Evolutionary conservation across 2,113 vertebrate genomes (phyloP).

Genomic region (Parus major): DNA sequence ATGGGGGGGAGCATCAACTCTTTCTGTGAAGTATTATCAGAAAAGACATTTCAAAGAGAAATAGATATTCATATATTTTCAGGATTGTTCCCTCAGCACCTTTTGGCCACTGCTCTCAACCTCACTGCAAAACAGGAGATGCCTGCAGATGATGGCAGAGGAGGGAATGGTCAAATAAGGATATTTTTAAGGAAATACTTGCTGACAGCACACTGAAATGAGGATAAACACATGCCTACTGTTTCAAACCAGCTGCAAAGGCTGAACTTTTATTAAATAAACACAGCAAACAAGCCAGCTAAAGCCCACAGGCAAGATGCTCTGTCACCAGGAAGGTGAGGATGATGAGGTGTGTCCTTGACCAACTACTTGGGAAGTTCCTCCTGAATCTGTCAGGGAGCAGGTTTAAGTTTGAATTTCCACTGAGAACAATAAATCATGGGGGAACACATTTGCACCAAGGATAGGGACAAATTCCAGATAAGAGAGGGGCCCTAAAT

Average conservation of each 20-base stretch:
- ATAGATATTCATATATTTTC: rapidly evolving
- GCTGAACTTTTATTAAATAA: conserved; percentile 21
- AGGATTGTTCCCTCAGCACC: not conserved
- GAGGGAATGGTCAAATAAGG: not conserved
- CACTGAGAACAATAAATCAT: not conserved
- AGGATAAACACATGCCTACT: conserved; percentile 47
- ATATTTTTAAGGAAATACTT: not conserved
- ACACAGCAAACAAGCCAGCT: not conserved
- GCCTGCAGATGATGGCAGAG: not conserved
- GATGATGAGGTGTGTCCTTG: conserved; percentile 35
- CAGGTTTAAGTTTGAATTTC: not conserved
- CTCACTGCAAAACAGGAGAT: not conserved
- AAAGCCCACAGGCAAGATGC: conserved; percentile 21
- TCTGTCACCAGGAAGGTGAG: conserved; percentile 28
- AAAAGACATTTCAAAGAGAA: not conserved
- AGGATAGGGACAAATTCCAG: rapidly evolving
- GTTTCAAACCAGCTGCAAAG: not conserved
- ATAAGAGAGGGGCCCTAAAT: rapidly evolving
- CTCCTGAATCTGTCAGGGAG: not conserved
- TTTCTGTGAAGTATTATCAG: not conserved
- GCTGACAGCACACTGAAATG: conserved; percentile 16
- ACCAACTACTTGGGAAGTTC: not conserved
- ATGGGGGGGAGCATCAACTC: not conserved
- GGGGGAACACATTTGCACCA: not conserved
- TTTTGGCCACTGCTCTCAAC: not conserved